These are phyloP conservation scores for Oscheius sp. DNA, from an alignment of 2,888 invertebrate genomes.

Conservation along the genomic window DNA sequence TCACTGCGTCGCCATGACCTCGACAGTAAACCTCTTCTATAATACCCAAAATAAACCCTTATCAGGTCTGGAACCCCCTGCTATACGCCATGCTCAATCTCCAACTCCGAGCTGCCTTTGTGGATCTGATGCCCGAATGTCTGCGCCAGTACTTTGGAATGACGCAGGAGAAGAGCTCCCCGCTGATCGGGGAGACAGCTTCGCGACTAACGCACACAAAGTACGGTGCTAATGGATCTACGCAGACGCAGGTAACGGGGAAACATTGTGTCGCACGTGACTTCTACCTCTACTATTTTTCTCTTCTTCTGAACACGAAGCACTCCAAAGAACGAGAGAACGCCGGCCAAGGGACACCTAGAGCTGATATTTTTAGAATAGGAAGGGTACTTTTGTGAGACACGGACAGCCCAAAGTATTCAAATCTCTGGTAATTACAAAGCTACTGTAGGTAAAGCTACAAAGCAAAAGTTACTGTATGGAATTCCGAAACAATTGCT, in stretches of 20 bases:
- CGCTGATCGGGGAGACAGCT: slow-evolving; percentile 25
- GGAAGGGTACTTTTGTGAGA: background rate
- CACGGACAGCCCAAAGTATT: too few relatives aligned
- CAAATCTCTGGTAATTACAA: too few relatives aligned
- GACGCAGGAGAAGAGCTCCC: slow-evolving; percentile 25
- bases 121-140: slow-evolving; percentile 67
- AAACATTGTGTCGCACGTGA: slow-evolving; percentile 7
- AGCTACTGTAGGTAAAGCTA: too few relatives aligned
- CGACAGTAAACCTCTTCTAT: slow-evolving; percentile 56
- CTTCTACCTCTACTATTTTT: slow-evolving; percentile 14
- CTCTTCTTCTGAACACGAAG: background rate
- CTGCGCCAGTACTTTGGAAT: slow-evolving; percentile 38
- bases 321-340: background rate
- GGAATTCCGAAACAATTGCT: too few relatives aligned
- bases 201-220: slow-evolving; percentile 25
- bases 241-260: slow-evolving; percentile 38
- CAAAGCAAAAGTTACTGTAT: too few relatives aligned
- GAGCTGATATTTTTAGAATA: background rate
- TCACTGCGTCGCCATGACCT: slow-evolving; percentile 72
- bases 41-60: background rate
- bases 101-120: slow-evolving; percentile 70
- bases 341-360: slow-evolving; percentile 1
- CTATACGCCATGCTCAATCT: slow-evolving; percentile 70
- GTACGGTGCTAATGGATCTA: slow-evolving; percentile 36
- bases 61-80: slow-evolving; percentile 70